These are phyloP conservation scores for Gnatocerus cornutus DNA, from an alignment of 2,888 invertebrate genomes.

Conservation along the genomic window DNA sequence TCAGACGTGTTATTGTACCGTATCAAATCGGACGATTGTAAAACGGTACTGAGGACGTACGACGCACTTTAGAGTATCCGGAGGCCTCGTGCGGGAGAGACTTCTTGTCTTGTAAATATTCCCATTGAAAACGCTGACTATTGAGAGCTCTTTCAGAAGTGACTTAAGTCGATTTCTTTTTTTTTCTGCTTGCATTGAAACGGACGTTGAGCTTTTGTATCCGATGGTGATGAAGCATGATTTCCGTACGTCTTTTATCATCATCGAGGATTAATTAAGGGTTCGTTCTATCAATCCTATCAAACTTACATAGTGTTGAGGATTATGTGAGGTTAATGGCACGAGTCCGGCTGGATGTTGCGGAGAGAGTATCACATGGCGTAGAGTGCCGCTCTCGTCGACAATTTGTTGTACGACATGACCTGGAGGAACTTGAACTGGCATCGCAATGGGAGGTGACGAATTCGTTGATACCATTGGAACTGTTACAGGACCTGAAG, in stretches of 20 bases:
- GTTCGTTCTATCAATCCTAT: constrained; percentile 13
- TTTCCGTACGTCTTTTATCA: not conserved
- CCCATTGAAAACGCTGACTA: constrained; percentile 17
- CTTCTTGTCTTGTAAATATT: constrained; percentile 26
- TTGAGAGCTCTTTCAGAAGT: not conserved
- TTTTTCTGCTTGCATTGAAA: too few relatives aligned
- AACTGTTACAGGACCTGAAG: constrained; percentile 86
- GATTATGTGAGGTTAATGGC: constrained; percentile 75
- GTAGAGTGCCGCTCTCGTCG: constrained; percentile 90
- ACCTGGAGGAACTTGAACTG: constrained; percentile 93
- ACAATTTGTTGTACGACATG: constrained; percentile 94
- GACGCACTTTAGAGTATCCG: constrained; percentile 49
- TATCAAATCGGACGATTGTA: constrained; percentile 40
- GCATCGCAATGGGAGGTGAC: constrained; percentile 87
- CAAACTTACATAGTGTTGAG: constrained; percentile 78
- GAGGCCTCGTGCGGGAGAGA: constrained; percentile 47
- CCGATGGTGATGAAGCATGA: not conserved
- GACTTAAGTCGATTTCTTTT: too few relatives aligned
- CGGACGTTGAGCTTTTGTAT: not conserved
- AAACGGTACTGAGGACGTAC: constrained; percentile 47
- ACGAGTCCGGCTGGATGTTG: constrained; percentile 74
- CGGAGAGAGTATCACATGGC: constrained; percentile 92
- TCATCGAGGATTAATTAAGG: constrained; percentile 11
- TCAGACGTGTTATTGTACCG: constrained; percentile 32
- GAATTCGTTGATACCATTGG: constrained; percentile 89